These are phyloP conservation scores for Chirona hameri DNA, from an alignment of 2,888 invertebrate genomes.

Conservation along the genomic window DNA sequence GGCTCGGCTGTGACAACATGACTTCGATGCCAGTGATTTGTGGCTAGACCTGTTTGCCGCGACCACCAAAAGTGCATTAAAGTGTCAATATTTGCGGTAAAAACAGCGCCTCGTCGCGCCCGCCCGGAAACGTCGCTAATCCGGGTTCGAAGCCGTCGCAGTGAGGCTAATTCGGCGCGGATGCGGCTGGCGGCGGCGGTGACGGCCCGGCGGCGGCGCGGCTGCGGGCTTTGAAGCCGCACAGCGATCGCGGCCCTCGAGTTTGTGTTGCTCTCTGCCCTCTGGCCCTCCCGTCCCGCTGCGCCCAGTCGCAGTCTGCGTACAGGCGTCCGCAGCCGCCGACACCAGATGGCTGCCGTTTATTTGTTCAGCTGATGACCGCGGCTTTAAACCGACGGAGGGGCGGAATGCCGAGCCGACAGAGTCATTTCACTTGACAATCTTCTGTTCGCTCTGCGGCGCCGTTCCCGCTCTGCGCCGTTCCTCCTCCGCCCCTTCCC, in stretches of 20 bases:
- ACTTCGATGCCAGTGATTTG: constrained; percentile 2
- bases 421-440: neutral
- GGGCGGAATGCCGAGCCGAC: neutral
- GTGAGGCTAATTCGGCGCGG: neutral
- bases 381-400: neutral
- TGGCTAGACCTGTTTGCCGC: neutral
- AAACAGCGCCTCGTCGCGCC: neutral
- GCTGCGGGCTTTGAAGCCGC: neutral
- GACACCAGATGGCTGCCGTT: neutral
- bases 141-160: neutral
- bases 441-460: too few relatives aligned
- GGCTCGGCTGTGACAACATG: neutral
- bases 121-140: constrained; percentile 23
- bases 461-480: too few relatives aligned
- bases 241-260: too few relatives aligned
- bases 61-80: constrained; percentile 27
- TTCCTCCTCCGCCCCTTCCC: neutral
- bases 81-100: constrained; percentile 26
- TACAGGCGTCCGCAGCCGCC: neutral
- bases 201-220: neutral
- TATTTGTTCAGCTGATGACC: constrained; percentile 9
- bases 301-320: neutral
- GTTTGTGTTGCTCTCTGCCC: too few relatives aligned
- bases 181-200: too few relatives aligned
- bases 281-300: too few relatives aligned